Evolutionary conservation across 1,140 invertebrate species (phyloP), one percentile per base, ranked within the genome.

Genomic region (Brachionus calyciflorus): DNA sequence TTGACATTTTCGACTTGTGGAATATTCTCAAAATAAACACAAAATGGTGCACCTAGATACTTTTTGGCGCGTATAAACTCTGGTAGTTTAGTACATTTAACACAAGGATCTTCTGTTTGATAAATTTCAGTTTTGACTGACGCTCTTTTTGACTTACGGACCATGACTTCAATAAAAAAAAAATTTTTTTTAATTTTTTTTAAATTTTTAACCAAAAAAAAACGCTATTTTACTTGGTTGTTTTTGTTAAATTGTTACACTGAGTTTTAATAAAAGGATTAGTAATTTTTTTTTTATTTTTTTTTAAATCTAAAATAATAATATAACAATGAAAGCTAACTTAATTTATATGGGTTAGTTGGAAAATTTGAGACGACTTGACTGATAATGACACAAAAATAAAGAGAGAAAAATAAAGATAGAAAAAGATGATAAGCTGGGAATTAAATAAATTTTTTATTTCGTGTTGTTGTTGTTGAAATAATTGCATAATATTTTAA

Each of bases 361-460:
- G 40, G 6, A 65, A 37, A 65, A 65, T 41, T 65, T 65, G 60
- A 65, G 60, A 65, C 60, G 60, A 65, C 60, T 44, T 65, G 60
- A 65, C 60, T 44, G 40, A 65, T 44, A 44, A 44, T 65, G 60
- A 65, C 60, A 65, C 55, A 19, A 24, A 33, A 26, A 30, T 28
- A 26, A 10, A 55, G 33, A 55, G 53, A 55, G 53, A 55, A n/a
- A n/a, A n/a, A n/a, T n/a, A n/a, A n/a, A n/a, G n/a, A n/a, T n/a
- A n/a, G n/a, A n/a, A n/a, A n/a, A n/a, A n/a, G n/a, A n/a, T n/a
- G n/a, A n/a, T 55, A 55, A 55, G 53, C 53, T 55, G 12, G 53
- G 53, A 55, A 55, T 55, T 55, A 28, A 21, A 26, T n/a, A n/a
- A n/a, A n/a, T n/a, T n/a, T n/a, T n/a, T n/a, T n/a, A n/a, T n/a